phyloP scores from a whole-genome alignment of 1,140 invertebrate species.

The Forficula auricularia region DNA sequence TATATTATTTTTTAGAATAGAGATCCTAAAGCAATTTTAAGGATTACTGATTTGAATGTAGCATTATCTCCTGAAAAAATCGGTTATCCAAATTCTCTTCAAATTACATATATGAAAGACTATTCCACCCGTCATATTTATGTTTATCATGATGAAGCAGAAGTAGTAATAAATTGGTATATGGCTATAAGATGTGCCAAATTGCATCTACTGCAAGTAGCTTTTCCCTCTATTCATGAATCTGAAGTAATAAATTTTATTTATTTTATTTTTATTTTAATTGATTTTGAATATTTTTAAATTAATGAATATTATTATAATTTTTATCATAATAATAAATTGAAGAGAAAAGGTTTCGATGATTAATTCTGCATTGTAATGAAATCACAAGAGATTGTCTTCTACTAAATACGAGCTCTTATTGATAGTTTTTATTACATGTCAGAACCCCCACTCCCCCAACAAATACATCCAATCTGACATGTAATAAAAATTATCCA shows the following conservation, averaged over 20 bases:
- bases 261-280: too few relatives aligned
- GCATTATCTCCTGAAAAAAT: slow-evolving; percentile 72
- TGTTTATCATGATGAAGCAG: slow-evolving; percentile 67
- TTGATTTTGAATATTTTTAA: too few relatives aligned
- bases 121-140: slow-evolving; percentile 67
- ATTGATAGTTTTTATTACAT: too few relatives aligned
- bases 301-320: too few relatives aligned
- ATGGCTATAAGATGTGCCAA: slow-evolving; percentile 73
- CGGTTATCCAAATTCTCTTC: slow-evolving; percentile 57
- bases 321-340: too few relatives aligned
- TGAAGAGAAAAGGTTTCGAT: too few relatives aligned
- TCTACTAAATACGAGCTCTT: too few relatives aligned
- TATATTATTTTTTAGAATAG: slow-evolving; percentile 24
- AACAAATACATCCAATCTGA: too few relatives aligned
- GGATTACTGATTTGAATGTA: slow-evolving; percentile 67
- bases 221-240: slow-evolving; percentile 60
- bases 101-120: slow-evolving; percentile 67
- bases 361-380: too few relatives aligned
- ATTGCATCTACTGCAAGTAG: slow-evolving; percentile 60
- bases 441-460: too few relatives aligned
- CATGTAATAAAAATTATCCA: too few relatives aligned
- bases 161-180: slow-evolving; percentile 78
- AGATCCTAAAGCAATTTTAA: slow-evolving; percentile 66
- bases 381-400: too few relatives aligned
- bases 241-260: slow-evolving; percentile 37